A percentile compares a stretch with the other conserved stretches of the same genome.
phyloP scores from a whole-genome alignment of 2,113 vertebrate genomes.

The Strigops habroptila region DNA sequence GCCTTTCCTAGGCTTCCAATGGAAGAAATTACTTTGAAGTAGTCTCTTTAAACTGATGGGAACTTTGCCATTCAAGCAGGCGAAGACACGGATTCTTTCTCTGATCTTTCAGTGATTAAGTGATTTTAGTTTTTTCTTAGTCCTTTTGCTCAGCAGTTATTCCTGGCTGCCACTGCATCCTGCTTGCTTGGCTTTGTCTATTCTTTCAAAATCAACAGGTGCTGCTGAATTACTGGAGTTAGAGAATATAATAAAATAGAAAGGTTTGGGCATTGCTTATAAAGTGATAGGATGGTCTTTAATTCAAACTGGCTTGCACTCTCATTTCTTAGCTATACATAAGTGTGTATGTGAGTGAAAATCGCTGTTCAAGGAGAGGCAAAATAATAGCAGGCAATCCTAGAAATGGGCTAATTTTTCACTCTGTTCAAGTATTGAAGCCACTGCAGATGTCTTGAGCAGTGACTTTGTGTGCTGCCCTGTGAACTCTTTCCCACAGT shows the following conservation, averaged over 20 bases:
- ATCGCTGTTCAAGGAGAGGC: background rate
- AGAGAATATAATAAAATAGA: background rate
- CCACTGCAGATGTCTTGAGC: background rate
- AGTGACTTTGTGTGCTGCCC: background rate
- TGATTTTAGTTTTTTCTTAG: background rate
- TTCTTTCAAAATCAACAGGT: constrained; percentile 17
- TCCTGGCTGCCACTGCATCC: background rate
- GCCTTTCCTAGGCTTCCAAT: background rate
- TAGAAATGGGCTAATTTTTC: background rate
- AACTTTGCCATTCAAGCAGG: background rate
- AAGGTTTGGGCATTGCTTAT: background rate
- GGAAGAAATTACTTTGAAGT: background rate
- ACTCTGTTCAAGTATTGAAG: background rate
- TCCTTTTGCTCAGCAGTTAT: background rate
- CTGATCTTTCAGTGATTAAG: background rate
- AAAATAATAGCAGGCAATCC: background rate
- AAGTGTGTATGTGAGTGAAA: background rate
- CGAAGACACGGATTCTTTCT: background rate
- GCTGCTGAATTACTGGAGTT: background rate
- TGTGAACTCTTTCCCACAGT: background rate
- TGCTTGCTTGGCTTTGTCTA: background rate
- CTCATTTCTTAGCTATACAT: background rate
- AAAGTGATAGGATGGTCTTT: background rate
- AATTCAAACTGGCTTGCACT: background rate
- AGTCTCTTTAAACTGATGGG: background rate